phyloP scores from a whole-genome alignment of 2,113 vertebrate species.

The Rhinolophus sinicus region DNA sequence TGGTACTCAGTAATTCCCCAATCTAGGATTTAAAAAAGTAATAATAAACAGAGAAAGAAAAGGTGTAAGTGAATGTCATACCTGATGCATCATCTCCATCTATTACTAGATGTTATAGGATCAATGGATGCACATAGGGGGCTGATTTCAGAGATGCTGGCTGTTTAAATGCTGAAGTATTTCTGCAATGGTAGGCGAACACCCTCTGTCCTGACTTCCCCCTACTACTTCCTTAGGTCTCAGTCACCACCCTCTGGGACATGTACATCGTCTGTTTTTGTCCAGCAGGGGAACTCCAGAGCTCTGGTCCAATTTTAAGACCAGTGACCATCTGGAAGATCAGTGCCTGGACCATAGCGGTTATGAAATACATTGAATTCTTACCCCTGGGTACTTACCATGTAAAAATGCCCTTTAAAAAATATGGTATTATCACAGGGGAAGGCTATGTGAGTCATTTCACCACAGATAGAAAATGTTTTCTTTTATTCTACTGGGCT shows the following conservation, averaged over 20 bases:
- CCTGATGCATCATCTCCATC: not conserved
- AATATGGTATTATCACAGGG: not conserved
- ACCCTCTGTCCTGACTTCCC: not conserved
- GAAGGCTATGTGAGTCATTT: not conserved
- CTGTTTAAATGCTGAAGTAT: not conserved
- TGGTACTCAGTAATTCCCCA: constrained; percentile 96
- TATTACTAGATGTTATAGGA: not conserved
- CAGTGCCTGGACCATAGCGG: not conserved
- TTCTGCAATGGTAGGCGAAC: not conserved
- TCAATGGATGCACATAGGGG: not conserved
- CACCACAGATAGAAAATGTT: not conserved
- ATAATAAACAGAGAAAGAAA: constrained; percentile 20
- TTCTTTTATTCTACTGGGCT: not conserved
- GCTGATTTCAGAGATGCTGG: not conserved
- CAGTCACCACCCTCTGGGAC: not conserved
- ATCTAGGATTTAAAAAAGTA: constrained; percentile 87
- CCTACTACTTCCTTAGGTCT: not conserved
- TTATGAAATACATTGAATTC: not conserved
- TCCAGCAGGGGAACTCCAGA: not conserved
- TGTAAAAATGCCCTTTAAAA: constrained; percentile 29
- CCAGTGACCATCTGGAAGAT: not conserved
- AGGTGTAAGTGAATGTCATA: not conserved
- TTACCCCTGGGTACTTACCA: not conserved
- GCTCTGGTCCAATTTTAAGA: not conserved
- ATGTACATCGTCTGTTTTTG: not conserved